Percentiles rank a stretch among this genome's conserved stretches.
Evolutionary conservation across 1,140 invertebrate genomes (phyloP).

Genomic region (Diorhabda elongata): DNA sequence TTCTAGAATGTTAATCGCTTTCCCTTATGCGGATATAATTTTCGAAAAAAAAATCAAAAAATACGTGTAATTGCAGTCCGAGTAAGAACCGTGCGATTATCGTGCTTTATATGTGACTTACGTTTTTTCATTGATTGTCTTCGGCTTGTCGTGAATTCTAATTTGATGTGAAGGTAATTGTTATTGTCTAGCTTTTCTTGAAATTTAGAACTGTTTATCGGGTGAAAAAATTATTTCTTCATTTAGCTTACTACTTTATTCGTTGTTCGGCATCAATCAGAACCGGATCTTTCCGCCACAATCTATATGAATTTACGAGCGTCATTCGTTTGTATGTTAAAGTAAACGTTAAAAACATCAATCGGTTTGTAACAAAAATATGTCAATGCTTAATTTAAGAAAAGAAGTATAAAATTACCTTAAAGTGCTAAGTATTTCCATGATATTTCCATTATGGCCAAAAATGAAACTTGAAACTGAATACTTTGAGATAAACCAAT

Average conservation of each 20-base stretch:
- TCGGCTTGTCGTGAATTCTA: conserved; percentile 12
- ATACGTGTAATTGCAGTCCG: conserved; percentile 24
- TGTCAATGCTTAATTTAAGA: no score
- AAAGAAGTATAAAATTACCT: no score
- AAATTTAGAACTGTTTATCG: background rate
- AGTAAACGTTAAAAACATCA: no score
- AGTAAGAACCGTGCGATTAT: conserved; percentile 19
- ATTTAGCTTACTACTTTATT: conserved; percentile 5
- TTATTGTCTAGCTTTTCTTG: conserved; percentile 8
- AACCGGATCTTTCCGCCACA: no score
- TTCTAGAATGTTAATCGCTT: conserved; percentile 24
- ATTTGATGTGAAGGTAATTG: conserved; percentile 10
- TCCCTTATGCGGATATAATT: conserved; percentile 19
- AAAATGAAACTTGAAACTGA: no score
- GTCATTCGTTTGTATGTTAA: no score
- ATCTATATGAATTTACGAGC: no score
- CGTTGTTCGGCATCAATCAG: background rate
- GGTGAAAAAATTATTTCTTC: conserved; percentile 10
- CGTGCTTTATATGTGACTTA: conserved; percentile 19
- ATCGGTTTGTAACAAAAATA: no score
- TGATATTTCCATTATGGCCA: no score
- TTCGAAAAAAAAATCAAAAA: conserved; percentile 19
- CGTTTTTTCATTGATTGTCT: conserved; percentile 19
- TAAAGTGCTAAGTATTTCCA: no score
- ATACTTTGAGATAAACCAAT: no score